phyloP scores from a whole-genome alignment of 1,140 invertebrate species.

The Panulirus ornatus region DNA sequence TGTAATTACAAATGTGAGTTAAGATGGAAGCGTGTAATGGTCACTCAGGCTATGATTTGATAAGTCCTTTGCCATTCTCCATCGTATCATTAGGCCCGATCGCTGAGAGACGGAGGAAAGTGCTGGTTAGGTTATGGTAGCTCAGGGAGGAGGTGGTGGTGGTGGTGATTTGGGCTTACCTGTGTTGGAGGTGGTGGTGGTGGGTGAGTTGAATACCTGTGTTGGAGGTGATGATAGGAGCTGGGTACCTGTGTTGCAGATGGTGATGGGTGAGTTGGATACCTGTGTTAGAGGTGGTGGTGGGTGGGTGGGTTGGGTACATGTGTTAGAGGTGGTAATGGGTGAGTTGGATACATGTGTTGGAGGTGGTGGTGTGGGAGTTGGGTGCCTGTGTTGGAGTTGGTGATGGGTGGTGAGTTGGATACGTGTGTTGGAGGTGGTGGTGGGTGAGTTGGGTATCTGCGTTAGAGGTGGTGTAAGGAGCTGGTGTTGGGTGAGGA shows the following conservation, averaged over 20 bases:
- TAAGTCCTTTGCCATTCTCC: constrained; percentile 32
- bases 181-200: not conserved
- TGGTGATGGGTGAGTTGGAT: no score
- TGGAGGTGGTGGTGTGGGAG: constrained; percentile 3
- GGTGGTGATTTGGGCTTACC: no score
- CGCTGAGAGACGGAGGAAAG: constrained; percentile 22
- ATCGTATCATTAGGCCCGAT: constrained; percentile 46
- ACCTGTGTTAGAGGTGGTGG: no score
- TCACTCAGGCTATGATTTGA: constrained; percentile 28
- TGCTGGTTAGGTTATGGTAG: constrained; percentile 9
- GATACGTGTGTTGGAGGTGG: no score
- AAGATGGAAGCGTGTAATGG: constrained; percentile 56
- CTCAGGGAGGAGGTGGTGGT: not conserved
- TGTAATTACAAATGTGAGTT: constrained; percentile 58
- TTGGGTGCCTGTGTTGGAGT: no score
- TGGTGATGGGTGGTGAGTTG: no score
- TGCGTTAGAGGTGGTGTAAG: no score
- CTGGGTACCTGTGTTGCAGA: no score
- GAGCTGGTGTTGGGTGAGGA: no score
- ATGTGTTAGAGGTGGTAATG: not conserved
- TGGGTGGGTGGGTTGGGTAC: not conserved
- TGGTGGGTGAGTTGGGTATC: not conserved
- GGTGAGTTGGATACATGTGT: not conserved
- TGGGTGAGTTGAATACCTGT: no score
- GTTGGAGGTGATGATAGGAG: no score